Conservation (phyloP, 2,797 vertebrate genomes). For the Menidia menidia region DNA sequence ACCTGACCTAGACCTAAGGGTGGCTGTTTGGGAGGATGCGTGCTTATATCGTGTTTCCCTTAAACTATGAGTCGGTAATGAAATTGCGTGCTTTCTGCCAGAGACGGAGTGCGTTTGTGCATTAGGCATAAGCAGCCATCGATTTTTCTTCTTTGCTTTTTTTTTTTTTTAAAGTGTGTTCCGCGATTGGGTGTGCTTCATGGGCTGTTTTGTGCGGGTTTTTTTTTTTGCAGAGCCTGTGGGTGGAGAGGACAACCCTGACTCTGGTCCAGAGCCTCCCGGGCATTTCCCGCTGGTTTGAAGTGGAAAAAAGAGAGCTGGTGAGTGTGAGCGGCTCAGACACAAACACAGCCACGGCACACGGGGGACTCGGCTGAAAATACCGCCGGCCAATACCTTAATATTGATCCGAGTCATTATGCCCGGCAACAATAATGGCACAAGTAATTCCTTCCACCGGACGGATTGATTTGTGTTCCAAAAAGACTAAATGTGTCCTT, state of each 20-base stretch:
- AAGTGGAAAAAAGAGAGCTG: conserved; percentile 97
- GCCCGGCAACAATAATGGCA: conserved; percentile 36
- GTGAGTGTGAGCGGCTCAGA: conserved; percentile 80
- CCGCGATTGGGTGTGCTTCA: conserved; percentile 9
- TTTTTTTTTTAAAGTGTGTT: neutral
- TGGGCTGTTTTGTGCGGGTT: conserved; percentile 22
- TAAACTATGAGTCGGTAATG: conserved; percentile 28
- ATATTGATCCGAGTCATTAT: conserved; percentile 55
- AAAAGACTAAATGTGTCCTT: conserved; percentile 18
- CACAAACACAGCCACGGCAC: conserved; percentile 5
- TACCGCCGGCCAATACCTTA: conserved; percentile 11
- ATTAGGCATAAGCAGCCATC: conserved; percentile 11
- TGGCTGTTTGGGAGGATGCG: conserved; percentile 44
- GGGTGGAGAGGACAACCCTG: conserved; percentile 97
- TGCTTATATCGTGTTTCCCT: conserved; percentile 34
- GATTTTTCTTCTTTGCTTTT: conserved; percentile 15
- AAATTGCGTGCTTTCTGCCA: conserved; percentile 14
- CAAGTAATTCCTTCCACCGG: conserved; percentile 20
- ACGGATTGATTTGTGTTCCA: conserved; percentile 13
- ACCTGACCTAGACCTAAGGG: conserved; percentile 54
- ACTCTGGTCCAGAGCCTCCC: conserved; percentile 97
- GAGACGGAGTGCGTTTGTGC: conserved; percentile 19
- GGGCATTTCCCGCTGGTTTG: conserved; percentile 99
- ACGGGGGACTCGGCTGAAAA: conserved; percentile 2
- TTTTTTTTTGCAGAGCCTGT: conserved; percentile 87